phyloP scores from a whole-genome alignment of 2,113 vertebrate genomes.

The Bothrops jararaca region DNA sequence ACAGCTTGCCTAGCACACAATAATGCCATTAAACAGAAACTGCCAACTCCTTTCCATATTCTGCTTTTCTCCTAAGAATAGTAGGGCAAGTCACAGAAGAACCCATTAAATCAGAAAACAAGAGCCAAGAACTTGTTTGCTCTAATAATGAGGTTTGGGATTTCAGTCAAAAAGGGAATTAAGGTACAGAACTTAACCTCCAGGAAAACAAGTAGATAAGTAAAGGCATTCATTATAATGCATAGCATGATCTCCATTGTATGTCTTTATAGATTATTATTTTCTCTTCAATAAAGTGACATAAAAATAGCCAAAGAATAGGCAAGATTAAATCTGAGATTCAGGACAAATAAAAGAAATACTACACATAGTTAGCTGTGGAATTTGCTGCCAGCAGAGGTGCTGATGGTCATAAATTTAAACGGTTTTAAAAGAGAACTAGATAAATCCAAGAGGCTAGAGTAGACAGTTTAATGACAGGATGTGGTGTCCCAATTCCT shows the following conservation, averaged over 20 bases:
- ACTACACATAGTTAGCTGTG: not conserved
- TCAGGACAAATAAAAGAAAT: too few relatives aligned
- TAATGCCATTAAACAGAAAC: constrained; percentile 30
- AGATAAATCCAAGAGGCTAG: not conserved
- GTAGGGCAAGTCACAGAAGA: constrained; percentile 35
- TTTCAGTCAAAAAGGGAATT: constrained; percentile 39
- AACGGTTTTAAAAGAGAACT: not conserved
- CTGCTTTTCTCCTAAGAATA: constrained; percentile 27
- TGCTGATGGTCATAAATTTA: not conserved
- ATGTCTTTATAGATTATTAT: not conserved
- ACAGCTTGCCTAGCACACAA: constrained; percentile 33
- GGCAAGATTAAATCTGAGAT: not conserved
- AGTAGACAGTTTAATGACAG: not conserved
- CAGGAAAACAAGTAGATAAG: not conserved
- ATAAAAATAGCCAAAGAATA: not conserved
- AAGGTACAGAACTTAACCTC: constrained; percentile 2
- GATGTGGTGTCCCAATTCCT: not conserved
- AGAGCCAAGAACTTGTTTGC: constrained; percentile 47
- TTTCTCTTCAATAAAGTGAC: not conserved
- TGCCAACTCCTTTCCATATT: constrained; percentile 22
- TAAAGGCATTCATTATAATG: not conserved
- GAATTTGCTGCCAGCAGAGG: not conserved
- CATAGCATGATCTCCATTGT: not conserved
- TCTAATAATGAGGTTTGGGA: constrained; percentile 36
- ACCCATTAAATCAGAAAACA: constrained; percentile 18